Conservation (phyloP, 2,888 invertebrate species). For the Chalcis sispes region DNA sequence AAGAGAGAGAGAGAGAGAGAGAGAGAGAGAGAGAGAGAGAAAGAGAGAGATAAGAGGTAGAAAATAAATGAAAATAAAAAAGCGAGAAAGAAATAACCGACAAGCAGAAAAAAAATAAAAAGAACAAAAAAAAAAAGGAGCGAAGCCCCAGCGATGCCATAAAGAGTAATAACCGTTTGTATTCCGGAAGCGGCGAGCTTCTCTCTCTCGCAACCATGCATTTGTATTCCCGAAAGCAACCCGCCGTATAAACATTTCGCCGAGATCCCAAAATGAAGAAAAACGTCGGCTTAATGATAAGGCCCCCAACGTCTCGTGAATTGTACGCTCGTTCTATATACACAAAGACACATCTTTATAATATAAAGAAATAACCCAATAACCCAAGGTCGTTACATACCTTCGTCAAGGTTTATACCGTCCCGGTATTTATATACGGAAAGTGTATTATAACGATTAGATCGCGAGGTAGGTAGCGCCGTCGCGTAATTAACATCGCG, state of each 20-base stretch:
- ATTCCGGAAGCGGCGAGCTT: neutral
- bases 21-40: too few relatives aligned
- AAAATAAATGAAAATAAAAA: too few relatives aligned
- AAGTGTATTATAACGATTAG: too few relatives aligned
- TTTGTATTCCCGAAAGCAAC: constrained; percentile 26
- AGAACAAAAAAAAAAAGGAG: constrained; percentile 14
- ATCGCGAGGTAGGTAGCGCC: neutral
- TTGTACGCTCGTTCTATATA: neutral
- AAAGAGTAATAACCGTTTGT: constrained; percentile 41
- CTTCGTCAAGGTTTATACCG: too few relatives aligned
- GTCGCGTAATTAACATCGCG: constrained; percentile 18
- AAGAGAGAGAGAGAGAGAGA: too few relatives aligned
- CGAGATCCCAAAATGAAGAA: constrained; percentile 40
- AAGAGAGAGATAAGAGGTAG: neutral
- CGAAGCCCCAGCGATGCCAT: neutral
- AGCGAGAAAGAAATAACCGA: too few relatives aligned
- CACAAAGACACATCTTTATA: neutral
- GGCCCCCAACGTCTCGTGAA: neutral
- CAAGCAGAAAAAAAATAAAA: neutral
- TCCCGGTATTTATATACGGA: too few relatives aligned
- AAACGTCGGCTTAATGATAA: constrained; percentile 22
- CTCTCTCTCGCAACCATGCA: too few relatives aligned
- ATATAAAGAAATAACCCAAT: neutral
- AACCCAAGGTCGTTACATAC: neutral
- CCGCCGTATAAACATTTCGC: too few relatives aligned